These are phyloP conservation scores for Lasioglossum villosulum DNA, from an alignment of 2,888 invertebrate genomes.

Conservation along the genomic window DNA sequence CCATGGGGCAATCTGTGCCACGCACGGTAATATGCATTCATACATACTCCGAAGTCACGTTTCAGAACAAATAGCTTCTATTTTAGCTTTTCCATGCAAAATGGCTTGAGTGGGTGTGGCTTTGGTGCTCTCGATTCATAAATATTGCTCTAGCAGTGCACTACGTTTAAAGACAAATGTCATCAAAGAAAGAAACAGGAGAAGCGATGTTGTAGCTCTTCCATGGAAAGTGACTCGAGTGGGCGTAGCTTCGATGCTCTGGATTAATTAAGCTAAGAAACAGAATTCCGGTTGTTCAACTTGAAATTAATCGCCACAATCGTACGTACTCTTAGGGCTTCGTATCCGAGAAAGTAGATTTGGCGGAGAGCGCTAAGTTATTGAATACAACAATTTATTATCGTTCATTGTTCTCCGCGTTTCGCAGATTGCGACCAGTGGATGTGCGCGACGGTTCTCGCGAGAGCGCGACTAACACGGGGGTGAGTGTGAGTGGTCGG, in stretches of 20 bases:
- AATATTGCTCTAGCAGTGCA: neutral
- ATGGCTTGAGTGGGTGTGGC: neutral
- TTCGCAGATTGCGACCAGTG: slow-evolving; percentile 5
- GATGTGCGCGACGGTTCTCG: neutral
- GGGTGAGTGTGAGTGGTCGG: slow-evolving; percentile 33
- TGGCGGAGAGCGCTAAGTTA: neutral
- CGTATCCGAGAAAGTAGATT: neutral
- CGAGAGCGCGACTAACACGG: neutral
- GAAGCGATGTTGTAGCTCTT: too few species aligned
- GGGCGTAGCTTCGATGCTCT: neutral
- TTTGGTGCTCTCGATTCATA: neutral
- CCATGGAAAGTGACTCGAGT: neutral
- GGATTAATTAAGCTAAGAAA: too few species aligned
- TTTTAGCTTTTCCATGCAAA: neutral
- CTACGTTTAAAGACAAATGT: neutral
- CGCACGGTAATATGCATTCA: neutral
- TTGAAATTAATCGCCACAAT: too few species aligned
- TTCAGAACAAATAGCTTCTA: too few species aligned
- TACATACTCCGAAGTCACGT: too few species aligned
- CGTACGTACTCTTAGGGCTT: neutral
- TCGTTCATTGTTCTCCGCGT: neutral
- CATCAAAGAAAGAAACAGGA: too few species aligned
- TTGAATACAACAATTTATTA: slow-evolving; percentile 1
- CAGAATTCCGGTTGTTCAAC: too few species aligned
- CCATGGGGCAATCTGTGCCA: neutral